Base-by-base conservation (phyloP, 2,797 vertebrate species). In the Thalassophryne amazonica region DNA sequence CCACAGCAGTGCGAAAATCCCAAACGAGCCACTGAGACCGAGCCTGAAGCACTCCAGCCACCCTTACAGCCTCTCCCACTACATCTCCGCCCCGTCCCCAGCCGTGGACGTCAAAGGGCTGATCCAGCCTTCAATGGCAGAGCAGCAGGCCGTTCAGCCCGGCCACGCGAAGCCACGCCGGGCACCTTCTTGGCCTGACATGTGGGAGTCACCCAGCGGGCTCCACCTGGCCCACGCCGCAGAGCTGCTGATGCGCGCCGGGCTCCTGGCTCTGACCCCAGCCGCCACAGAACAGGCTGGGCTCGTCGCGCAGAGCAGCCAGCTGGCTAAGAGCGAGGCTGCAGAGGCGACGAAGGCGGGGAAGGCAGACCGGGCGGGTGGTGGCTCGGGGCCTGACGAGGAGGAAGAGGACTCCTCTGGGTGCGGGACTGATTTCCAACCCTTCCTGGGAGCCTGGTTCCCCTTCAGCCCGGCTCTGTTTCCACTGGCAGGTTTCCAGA, bases 401-500 rank as follows among this genome's bases (percentile, higher is more conserved):
- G 86, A 88, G 62, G 86, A 88, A 57, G 84, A 86, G 50, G 95
- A 97, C 86, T 91, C 94, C 66, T 84, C 95, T 69, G 94, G 93
- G 4, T 92, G 94, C 62, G 92, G 94, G 73, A 92, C 94, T 36
- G 96, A 98, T 90, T 95, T 97, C 89, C 88, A 87, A 9, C 94
- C 96, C 43, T 96, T 96, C 90, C 89, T 98, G 61, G 92, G 94
- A 34, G 89, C 86, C 27, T 94, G 94, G 88, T 97, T 98, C 83
- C 96, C 96, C 66, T 95, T 97, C 86, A 97, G 96, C 81, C 96
- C 96, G 0, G 94, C 95, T 72, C 93, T 98, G 78, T 95, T 98
- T 88, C 95, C 97, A 63, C 93, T 98, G 91, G 93, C 95, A 19
- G 95, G 90, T 85, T 97, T 90, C 89, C 96, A 54, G 93, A 95